Evolutionary conservation across 2,888 invertebrate species (phyloP), one percentile per base, ranked within the genome.

Genomic region (Doris montereyensis): DNA sequence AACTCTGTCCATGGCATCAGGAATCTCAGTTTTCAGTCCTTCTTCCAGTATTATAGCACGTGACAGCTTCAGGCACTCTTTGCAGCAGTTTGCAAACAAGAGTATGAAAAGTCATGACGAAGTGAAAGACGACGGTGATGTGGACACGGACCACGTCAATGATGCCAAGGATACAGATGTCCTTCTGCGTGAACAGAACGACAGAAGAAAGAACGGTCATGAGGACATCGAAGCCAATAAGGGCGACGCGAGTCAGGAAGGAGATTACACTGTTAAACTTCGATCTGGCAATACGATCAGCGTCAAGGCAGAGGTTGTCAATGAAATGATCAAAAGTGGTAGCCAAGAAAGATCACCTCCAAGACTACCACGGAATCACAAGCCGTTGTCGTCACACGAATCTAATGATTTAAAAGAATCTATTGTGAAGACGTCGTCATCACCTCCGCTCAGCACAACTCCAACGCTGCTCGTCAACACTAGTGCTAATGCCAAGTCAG

Each of bases 1-100:
- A 90, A 95, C 95, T 0, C 91, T 96, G 17, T 96, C 95, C 0
- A 96, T 96, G 89, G 93, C 95, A n/a, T 95, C 95, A 1, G 95
- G 95, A 88, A 94, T 95, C 77, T 94, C 94, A 85, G 82, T 83
- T 2, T 78, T 84, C 30, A 85, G 84, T 79, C 81, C 80, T 3
- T 83, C 83, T 21, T 82, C 81, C 60, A 83, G 82, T 52, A 62
- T 81, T 17, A 41, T 78, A 2, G 82, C 82, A 24, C 84, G 83
- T 70, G 83, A 85, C 10, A 82, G 83, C 41, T 68, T 81, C 60
- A 77, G 83, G 32, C 81, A 83, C 60, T 81, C 84, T 2, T 70
- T 84, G 60, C 82, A 85, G 26, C 81, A 83, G 28, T 83, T 83
- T 52, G 81, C 81, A n/a, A 81, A 80, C 21, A 79, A 79, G 34